Evolutionary conservation across 2,888 invertebrate genomes (phyloP), one percentile per base, ranked within the genome.

Genomic region (Eupithecia inturbata): DNA sequence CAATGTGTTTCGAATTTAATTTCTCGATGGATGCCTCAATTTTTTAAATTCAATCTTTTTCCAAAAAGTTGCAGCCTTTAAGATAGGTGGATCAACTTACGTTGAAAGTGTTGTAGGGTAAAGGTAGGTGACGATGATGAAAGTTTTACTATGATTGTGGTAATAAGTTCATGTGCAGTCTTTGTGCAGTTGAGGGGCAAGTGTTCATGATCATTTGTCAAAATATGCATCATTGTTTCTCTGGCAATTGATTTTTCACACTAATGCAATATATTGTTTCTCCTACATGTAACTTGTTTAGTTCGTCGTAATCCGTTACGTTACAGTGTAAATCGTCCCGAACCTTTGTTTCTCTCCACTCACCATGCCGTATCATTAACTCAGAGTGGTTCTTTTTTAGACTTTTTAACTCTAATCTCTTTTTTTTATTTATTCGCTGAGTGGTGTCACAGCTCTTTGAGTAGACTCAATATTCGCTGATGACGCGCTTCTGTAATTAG

Each of bases 361-460:
- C 93, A 87, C 87, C 92, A 89, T 92, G 91, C 91, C 94, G 94
- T 94, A 94, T 94, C 94, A 94, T 94, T 94, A 94, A 94, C 94
- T 93, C 92, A 90, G 89, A 94, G 94, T 93, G 94, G 92, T 90
- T 90, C 91, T 89, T 93, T 92, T 92, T 93, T 90, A 70, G 86
- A 88, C 90, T 92, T 93, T 93, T 94, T 93, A 89, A 85, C 88
- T 85, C 89, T 94, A 93, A 93, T 93, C 88, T 87, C 89, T 91
- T 92, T 90, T n/a, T 92, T 89, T 92, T 92, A 90, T 91, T 91
- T 91, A 89, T 71, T 70, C 88, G 88, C 83, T 87, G 89, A 90
- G 87, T 89, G 90, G 90, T 92, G 93, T 91, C 92, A 89, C 89
- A 87, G 89, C 86, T 88, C 89, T 90, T 89, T 87, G 87, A 88